phyloP scores from a whole-genome alignment of 2,888 invertebrate species.

The Chrysolina americana region DNA sequence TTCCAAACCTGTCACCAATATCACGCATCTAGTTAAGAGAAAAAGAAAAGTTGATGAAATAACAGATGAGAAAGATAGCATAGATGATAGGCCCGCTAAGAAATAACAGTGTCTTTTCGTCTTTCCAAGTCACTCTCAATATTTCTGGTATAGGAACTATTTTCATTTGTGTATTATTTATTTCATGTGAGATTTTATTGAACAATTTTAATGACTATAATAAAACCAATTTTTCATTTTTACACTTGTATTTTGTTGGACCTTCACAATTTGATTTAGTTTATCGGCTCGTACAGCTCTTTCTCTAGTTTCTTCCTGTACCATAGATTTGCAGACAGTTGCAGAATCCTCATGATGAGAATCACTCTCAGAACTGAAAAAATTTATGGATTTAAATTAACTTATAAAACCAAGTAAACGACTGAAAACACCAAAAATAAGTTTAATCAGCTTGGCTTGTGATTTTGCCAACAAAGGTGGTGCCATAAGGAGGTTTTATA shows the following conservation, averaged over 20 bases:
- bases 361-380: slow-evolving; percentile 59
- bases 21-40: slow-evolving; percentile 85
- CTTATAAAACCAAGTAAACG: not conserved
- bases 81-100: slow-evolving; percentile 73
- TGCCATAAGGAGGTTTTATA: too few relatives aligned
- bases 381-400: not conserved
- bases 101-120: slow-evolving; percentile 60
- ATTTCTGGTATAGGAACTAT: not conserved
- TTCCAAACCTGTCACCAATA: slow-evolving; percentile 79
- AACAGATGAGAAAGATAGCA: slow-evolving; percentile 65
- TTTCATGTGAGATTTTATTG: slow-evolving; percentile 12
- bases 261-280: slow-evolving; percentile 26
- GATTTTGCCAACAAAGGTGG: too few relatives aligned
- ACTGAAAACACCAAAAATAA: too few relatives aligned
- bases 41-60: slow-evolving; percentile 80
- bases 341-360: slow-evolving; percentile 59
- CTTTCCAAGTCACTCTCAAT: not conserved
- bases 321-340: slow-evolving; percentile 63
- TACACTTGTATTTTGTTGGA: slow-evolving; percentile 37
- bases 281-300: slow-evolving; percentile 55
- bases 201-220: slow-evolving; percentile 1
- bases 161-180: slow-evolving; percentile 24
- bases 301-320: slow-evolving; percentile 62
- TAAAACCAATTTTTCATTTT: slow-evolving; percentile 24
- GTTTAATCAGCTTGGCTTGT: too few relatives aligned